phyloP scores from a whole-genome alignment of 2,113 vertebrate genomes.

The Notechis scutatus region DNA sequence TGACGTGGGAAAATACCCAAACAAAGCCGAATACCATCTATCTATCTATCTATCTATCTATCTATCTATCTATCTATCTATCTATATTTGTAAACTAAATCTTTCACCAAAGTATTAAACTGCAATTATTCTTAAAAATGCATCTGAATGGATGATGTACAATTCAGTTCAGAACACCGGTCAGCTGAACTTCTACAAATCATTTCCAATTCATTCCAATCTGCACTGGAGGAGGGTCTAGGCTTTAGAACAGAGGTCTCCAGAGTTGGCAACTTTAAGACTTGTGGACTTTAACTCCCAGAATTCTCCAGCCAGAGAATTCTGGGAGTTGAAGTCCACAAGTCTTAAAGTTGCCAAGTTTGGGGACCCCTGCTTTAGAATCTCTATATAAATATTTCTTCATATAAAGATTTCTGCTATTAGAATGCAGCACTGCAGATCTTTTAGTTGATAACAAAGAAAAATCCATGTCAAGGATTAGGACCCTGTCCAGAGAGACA shows the following conservation, averaged over 20 bases:
- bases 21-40: no score
- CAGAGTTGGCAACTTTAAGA: no score
- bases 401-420: neutral
- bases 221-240: neutral
- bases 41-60: no score
- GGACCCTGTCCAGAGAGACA: neutral
- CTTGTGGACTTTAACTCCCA: no score
- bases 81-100: neutral
- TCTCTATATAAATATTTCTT: neutral
- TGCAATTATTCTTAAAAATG: neutral
- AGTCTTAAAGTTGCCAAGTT: no score
- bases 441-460: neutral
- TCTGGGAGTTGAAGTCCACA: no score
- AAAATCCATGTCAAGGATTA: neutral
- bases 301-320: no score
- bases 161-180: neutral
- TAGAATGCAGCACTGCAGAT: neutral
- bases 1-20: no score
- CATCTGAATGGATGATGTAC: neutral
- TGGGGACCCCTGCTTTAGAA: no score
- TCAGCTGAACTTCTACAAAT: neutral
- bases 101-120: neutral
- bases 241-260: neutral
- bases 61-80: no score
- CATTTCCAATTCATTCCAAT: neutral